Conservation (phyloP, 2,797 vertebrate genomes). For the Premnoplex brunnescens region DNA sequence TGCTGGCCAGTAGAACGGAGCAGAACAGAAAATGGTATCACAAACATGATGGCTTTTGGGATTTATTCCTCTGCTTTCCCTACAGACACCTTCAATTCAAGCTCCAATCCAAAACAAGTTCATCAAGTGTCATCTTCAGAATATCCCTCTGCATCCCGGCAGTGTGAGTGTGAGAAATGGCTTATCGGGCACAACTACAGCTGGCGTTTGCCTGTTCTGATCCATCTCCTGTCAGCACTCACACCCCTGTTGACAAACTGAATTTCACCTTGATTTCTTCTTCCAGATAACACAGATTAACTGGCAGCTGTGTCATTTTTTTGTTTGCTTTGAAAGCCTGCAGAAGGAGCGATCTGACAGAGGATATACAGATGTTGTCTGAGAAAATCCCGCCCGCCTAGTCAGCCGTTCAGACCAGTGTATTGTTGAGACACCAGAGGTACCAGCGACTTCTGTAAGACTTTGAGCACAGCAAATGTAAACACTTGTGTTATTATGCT, state of each 20-base stretch:
- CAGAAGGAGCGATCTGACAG: background rate
- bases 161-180: background rate
- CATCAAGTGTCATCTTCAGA: background rate
- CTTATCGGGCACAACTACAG: background rate
- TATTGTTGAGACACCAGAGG: background rate
- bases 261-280: slow-evolving; percentile 21
- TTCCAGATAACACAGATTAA: slow-evolving; percentile 1
- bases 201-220: background rate
- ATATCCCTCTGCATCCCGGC: background rate
- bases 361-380: background rate
- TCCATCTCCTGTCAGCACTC: slow-evolving; percentile 26
- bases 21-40: background rate
- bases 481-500: background rate
- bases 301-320: background rate
- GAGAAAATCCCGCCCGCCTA: background rate
- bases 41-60: background rate
- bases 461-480: background rate
- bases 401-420: rapidly evolving
- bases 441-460: background rate
- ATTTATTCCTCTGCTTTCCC: background rate
- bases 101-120: background rate
- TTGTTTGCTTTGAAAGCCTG: background rate
- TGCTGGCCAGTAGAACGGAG: rapidly evolving
- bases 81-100: background rate
- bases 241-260: background rate